A percentile compares a stretch with the other conserved stretches of the same genome.
These are phyloP conservation scores for Anhinga anhinga DNA, from an alignment of 2,113 vertebrate genomes.

Conservation along the genomic window DNA sequence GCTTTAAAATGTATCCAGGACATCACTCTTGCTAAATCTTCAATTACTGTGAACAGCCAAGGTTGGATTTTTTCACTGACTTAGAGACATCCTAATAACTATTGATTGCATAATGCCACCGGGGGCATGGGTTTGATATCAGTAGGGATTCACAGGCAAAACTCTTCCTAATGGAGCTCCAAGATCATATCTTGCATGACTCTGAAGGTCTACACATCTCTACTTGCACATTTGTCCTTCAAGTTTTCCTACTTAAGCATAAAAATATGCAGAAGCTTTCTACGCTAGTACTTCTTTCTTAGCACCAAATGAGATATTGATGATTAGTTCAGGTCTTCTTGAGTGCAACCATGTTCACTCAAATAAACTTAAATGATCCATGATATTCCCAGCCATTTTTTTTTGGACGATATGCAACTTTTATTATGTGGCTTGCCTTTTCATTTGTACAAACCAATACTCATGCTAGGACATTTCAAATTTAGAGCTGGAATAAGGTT, in stretches of 20 bases:
- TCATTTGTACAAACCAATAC: not conserved
- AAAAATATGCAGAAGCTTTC: not conserved
- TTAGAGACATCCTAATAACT: not conserved
- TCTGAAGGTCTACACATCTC: not conserved
- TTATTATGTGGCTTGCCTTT: not conserved
- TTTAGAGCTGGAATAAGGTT: not conserved
- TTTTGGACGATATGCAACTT: no score
- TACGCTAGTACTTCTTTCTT: not conserved
- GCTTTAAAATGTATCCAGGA: not conserved
- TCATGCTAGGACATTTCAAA: not conserved
- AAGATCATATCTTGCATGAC: not conserved
- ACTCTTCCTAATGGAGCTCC: not conserved
- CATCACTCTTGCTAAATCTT: not conserved
- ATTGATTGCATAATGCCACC: not conserved
- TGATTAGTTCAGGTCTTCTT: not conserved
- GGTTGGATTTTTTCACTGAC: not conserved
- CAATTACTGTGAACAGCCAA: not conserved
- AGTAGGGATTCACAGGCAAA: not conserved
- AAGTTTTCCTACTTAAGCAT: not conserved
- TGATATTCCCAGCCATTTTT: not conserved
- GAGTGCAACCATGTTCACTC: not conserved
- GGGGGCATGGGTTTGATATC: not conserved
- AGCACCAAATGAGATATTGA: not conserved
- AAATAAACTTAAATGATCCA: not conserved
- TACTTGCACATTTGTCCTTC: not conserved